These are phyloP conservation scores for Myotis lucifugus DNA, from an alignment of 2,113 vertebrate species.

Conservation along the genomic window DNA sequence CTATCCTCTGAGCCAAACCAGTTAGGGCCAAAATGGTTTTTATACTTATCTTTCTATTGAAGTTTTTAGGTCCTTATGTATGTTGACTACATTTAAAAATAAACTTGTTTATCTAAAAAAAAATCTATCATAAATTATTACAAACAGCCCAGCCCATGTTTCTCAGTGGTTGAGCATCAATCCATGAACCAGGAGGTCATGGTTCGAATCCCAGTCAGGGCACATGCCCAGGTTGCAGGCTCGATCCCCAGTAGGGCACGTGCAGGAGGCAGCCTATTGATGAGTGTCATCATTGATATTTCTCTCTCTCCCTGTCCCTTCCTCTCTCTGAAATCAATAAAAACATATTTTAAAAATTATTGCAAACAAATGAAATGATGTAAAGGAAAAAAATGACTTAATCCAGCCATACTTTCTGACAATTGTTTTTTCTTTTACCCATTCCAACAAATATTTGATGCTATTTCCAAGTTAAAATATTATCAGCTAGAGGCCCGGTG, in stretches of 20 bases:
- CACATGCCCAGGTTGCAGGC: too few species aligned
- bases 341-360: not conserved
- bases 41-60: conserved; percentile 57
- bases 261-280: too few species aligned
- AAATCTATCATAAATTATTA: not conserved
- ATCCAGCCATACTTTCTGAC: not conserved
- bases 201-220: too few species aligned
- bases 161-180: too few species aligned
- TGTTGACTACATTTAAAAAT: conserved; percentile 78
- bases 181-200: too few species aligned
- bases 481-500: too few species aligned
- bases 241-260: too few species aligned
- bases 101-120: conserved; percentile 77
- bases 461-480: conserved; percentile 2
- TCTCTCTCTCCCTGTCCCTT: too few species aligned
- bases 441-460: conserved; percentile 7
- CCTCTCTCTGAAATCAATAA: too few species aligned
- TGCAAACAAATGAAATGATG: conserved; percentile 2
- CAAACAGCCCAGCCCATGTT: not conserved
- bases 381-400: not conserved
- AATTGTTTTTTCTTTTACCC: conserved; percentile 6
- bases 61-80: conserved; percentile 75
- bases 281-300: too few species aligned
- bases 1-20: too few species aligned
- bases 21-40: conserved; percentile 47